These are phyloP conservation scores for Scalopus aquaticus DNA, from an alignment of 2,113 vertebrate genomes.

Conservation along the genomic window DNA sequence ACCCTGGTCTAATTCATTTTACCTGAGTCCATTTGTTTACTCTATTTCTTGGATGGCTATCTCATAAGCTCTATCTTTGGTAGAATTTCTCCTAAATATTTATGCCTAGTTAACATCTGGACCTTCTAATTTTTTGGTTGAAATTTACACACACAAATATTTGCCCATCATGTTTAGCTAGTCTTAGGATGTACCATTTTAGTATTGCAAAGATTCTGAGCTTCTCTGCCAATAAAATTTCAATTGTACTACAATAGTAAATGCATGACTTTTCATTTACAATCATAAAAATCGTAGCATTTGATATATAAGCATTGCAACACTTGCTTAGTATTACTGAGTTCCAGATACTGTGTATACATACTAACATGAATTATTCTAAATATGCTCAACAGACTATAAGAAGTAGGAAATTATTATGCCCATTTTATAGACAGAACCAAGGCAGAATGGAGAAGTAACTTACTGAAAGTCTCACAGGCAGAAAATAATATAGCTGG, in stretches of 20 bases:
- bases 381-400: neutral
- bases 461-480: neutral
- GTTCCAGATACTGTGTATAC: neutral
- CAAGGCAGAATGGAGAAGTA: constrained; percentile 17
- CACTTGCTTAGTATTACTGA: neutral
- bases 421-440: constrained; percentile 7
- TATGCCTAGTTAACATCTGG: neutral
- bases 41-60: neutral
- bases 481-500: neutral
- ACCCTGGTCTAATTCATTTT: neutral
- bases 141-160: neutral
- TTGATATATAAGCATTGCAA: neutral
- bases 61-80: neutral
- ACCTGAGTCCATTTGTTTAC: neutral
- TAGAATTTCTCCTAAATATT: neutral
- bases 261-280: neutral
- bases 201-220: neutral
- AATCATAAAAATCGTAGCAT: neutral
- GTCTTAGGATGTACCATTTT: neutral
- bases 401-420: neutral
- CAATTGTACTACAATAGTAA: neutral
- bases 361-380: neutral
- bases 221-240: neutral
- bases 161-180: neutral
- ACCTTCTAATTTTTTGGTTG: neutral